phyloP scores from a whole-genome alignment of 2,113 vertebrate genomes.

The Trogon surrucura region DNA sequence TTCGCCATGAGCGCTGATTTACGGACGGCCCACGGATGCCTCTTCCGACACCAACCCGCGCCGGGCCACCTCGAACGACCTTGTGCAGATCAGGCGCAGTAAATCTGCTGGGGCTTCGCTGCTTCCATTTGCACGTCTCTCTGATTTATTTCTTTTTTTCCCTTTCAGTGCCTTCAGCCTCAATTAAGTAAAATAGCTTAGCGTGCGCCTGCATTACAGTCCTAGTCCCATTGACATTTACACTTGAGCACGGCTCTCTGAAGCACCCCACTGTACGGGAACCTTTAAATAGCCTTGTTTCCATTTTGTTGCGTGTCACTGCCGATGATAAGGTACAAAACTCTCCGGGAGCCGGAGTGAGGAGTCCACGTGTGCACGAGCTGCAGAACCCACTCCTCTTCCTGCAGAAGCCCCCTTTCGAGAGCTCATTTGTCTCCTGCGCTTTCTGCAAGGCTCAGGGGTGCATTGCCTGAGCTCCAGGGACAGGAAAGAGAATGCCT shows the following conservation, averaged over 20 bases:
- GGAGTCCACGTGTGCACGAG: not conserved
- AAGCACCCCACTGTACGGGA: not conserved
- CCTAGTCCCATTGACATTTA: not conserved
- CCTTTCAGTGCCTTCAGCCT: not conserved
- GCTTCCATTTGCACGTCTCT: not conserved
- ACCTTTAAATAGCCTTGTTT: not conserved
- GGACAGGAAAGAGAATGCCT: not conserved
- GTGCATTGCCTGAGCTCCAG: not conserved
- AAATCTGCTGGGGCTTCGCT: not conserved
- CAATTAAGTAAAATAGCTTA: not conserved
- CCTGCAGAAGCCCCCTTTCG: not conserved
- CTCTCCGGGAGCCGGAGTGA: not conserved
- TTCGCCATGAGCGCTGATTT: accelerated
- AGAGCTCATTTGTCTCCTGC: not conserved
- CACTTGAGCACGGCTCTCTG: not conserved
- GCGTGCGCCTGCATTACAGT: not conserved
- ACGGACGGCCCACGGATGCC: accelerated
- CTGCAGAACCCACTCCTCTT: not conserved
- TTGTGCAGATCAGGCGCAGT: not conserved
- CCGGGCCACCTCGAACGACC: not conserved
- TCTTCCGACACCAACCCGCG: not conserved
- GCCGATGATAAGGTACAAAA: conserved; percentile 36
- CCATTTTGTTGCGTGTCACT: conserved; percentile 13
- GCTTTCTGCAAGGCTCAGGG: not conserved
- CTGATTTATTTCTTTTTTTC: not conserved